Percentiles rank a stretch among this genome's conserved stretches.
Evolutionary conservation across 2,113 vertebrate genomes (phyloP).

Genomic region (Chinchilla lanigera): DNA sequence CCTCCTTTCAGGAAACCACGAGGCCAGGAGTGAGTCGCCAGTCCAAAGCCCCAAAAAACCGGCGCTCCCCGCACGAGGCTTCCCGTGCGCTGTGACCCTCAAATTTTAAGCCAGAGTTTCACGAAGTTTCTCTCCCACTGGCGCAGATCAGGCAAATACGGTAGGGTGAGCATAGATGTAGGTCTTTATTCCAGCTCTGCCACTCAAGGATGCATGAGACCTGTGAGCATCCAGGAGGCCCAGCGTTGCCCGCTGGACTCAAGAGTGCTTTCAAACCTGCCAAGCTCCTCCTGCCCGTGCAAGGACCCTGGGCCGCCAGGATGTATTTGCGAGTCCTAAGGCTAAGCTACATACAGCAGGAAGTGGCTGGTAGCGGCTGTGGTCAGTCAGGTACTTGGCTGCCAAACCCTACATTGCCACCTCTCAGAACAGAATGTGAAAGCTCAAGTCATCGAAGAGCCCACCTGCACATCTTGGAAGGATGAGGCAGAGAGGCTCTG

Average conservation of each 20-base stretch:
- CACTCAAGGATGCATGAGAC: background rate
- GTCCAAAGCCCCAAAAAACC: no score
- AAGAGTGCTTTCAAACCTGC: background rate
- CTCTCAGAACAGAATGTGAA: background rate
- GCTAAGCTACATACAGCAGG: background rate
- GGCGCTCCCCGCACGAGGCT: no score
- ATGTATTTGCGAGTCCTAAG: no score
- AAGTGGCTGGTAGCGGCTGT: background rate
- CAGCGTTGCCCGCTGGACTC: background rate
- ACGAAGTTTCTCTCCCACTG: background rate
- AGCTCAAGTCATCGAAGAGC: background rate
- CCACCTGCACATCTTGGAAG: conserved; percentile 44
- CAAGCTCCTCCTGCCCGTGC: background rate
- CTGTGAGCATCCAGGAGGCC: background rate
- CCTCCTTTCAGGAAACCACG: no score
- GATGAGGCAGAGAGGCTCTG: conserved; percentile 48
- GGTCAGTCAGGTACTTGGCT: background rate
- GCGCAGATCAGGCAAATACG: background rate
- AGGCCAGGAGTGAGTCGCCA: no score
- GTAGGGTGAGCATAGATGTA: background rate
- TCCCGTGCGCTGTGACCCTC: no score
- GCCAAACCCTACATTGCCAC: background rate
- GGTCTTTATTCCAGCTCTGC: background rate
- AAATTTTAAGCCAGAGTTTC: background rate
- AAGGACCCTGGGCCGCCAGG: background rate